Conservation (phyloP, 1,140 invertebrate genomes). For the Bombus difficillimus region DNA sequence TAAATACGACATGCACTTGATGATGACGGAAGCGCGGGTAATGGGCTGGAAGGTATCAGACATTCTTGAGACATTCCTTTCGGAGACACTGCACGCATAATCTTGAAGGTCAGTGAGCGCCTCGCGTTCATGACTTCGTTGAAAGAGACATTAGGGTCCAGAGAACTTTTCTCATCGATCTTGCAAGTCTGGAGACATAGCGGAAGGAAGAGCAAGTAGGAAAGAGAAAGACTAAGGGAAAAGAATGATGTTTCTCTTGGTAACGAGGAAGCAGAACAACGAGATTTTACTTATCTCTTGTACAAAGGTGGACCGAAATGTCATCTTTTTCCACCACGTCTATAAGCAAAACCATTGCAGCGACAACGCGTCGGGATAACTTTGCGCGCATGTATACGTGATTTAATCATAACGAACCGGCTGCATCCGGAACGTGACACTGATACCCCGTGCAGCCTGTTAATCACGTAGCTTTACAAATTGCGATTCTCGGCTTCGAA, state of each 20-base stretch:
- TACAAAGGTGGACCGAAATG: background rate
- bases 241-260: background rate
- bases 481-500: background rate
- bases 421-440: conserved; percentile 3
- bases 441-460: conserved; percentile 9
- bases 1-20: background rate
- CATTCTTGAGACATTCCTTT: conserved; percentile 28
- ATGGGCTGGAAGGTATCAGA: conserved; percentile 24
- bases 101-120: background rate
- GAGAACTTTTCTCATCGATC: conserved; percentile 52
- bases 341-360: background rate
- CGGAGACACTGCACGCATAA: conserved; percentile 32
- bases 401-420: conserved; percentile 29
- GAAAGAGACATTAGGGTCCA: conserved; percentile 46
- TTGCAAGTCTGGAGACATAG: background rate
- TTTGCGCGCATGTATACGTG: conserved; percentile 13
- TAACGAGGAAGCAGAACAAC: background rate
- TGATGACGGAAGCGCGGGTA: background rate
- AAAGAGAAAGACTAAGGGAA: background rate
- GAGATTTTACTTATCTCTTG: conserved; percentile 20
- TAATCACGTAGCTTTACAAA: conserved; percentile 28
- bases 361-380: background rate
- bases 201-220: background rate
- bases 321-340: background rate
- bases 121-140: background rate